A percentile compares a stretch with the other conserved stretches of the same genome.
phyloP scores from a whole-genome alignment of 2,888 invertebrate species.

The Philopedon plagiatum region DNA sequence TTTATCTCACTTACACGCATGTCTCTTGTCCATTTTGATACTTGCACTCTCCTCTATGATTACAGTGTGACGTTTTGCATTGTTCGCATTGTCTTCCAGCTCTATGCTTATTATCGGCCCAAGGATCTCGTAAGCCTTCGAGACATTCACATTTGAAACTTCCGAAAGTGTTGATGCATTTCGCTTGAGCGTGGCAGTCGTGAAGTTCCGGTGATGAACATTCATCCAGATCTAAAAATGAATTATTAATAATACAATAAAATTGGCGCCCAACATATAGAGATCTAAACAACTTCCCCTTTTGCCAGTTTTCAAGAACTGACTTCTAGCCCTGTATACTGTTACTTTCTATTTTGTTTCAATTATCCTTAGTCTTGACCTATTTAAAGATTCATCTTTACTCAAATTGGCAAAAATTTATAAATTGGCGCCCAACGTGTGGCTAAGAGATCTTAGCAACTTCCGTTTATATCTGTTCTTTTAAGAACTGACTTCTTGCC shows the following conservation, averaged over 20 bases:
- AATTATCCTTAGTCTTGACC: too few species aligned
- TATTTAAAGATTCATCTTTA: too few species aligned
- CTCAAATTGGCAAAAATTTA: too few species aligned
- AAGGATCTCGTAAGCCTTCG: slow-evolving; percentile 82
- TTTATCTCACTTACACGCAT: slow-evolving; percentile 76
- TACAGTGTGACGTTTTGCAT: slow-evolving; percentile 85
- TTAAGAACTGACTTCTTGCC: too few species aligned
- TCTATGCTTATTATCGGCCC: slow-evolving; percentile 76
- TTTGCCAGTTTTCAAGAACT: too few species aligned
- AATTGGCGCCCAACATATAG: background rate
- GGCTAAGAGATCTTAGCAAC: too few species aligned
- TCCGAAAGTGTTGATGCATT: slow-evolving; percentile 88
- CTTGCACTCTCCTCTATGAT: slow-evolving; percentile 87
- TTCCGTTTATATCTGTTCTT: too few species aligned
- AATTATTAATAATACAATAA: background rate
- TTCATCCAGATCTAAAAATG: slow-evolving; percentile 84
- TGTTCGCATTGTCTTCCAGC: slow-evolving; percentile 84
- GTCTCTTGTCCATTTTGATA: slow-evolving; percentile 82
- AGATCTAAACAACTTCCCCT: background rate
- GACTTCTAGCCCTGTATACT: too few species aligned
- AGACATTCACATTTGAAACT: slow-evolving; percentile 85
- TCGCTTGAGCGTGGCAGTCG: slow-evolving; percentile 86
- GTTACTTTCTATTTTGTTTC: too few species aligned
- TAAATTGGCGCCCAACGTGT: too few species aligned
- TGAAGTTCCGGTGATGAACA: slow-evolving; percentile 86